Percentiles rank a stretch among this genome's conserved stretches.
These are phyloP conservation scores for Xenopus borealis DNA, from an alignment of 2,113 vertebrate species.

Conservation along the genomic window DNA sequence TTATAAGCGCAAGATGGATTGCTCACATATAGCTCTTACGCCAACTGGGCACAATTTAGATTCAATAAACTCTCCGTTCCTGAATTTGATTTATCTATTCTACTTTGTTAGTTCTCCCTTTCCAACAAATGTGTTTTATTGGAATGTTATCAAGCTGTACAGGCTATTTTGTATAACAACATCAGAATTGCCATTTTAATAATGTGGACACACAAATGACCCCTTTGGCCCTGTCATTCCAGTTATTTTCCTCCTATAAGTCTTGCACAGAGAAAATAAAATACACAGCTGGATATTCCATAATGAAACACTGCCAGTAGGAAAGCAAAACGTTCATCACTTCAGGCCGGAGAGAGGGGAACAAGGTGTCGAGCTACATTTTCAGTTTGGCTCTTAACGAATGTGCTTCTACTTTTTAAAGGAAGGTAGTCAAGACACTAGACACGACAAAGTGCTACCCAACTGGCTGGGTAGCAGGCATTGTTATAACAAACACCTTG, in stretches of 20 bases:
- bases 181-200: slow-evolving; percentile 48
- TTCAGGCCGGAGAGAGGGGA: not conserved
- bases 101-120: slow-evolving; percentile 77
- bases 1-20: slow-evolving; percentile 94
- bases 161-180: slow-evolving; percentile 36
- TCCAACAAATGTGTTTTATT: slow-evolving; percentile 72
- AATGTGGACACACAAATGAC: slow-evolving; percentile 12
- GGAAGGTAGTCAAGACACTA: not conserved
- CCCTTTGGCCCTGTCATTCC: slow-evolving; percentile 1
- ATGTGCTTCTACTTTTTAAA: not conserved
- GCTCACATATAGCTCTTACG: slow-evolving; percentile 83
- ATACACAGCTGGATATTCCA: slow-evolving; percentile 14
- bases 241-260: slow-evolving; percentile 10
- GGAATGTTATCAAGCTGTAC: slow-evolving; percentile 54
- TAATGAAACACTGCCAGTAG: slow-evolving; percentile 11
- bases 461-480: not conserved
- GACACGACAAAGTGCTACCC: not conserved
- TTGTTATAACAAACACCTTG: too few species aligned
- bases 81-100: slow-evolving; percentile 95
- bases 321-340: slow-evolving; percentile 21
- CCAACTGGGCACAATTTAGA: slow-evolving; percentile 92
- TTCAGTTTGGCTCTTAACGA: not conserved
- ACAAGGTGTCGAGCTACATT: not conserved
- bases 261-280: not conserved
- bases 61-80: slow-evolving; percentile 89